Evolutionary conservation across 1,140 invertebrate species (phyloP), one percentile per base, ranked within the genome.

Genomic region (Drosophila kepulauana): DNA sequence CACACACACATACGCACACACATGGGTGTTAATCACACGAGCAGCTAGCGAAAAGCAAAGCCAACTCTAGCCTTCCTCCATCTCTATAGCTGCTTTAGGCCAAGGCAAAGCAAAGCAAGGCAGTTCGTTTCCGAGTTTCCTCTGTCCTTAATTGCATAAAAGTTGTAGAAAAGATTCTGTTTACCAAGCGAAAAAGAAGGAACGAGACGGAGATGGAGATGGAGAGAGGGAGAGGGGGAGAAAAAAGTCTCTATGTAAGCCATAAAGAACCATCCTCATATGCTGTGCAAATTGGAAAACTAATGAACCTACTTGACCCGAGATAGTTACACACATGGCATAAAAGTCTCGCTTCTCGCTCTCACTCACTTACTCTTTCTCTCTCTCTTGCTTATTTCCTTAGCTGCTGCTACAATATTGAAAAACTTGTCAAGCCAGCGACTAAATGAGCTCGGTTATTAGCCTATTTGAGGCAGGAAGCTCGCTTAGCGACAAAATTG

Each of bases 131-230:
- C 35, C 38, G 5, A 25, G 15, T 13, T 43, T 59, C 56, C 56
- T 45, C 51, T 54, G 30, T 59, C 56, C 33, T 56, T 70, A 70
- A 70, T 70, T 70, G 68, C 68, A 63, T 70, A 63, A 70, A 70
- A 70, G 20, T 70, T 70, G 49, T 62, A 63, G 58, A 52, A 70
- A 70, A 70, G 67, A 70, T 63, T 70, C 67, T 70, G 67, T 70
- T 70, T 70, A 49, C 67, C 30, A 41, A 63, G 48, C 33, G 51
- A 10, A 8, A 15, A 30, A 54, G 48, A 16, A 1, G 13, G 46
- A 20, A 7, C 46, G 5, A 13, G n/a, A 46, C 16, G 48, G 10
- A 49, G 3, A 48, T 46, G 46, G 8, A 11, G 15, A 2, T 46
- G 46, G 8, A 11, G 15, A 2, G 46, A 10, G 15, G 4, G 46